A percentile compares a stretch with the other conserved stretches of the same genome.
Conservation (phyloP, 2,113 vertebrate genomes). For the Cheirogaleus medius region DNA sequence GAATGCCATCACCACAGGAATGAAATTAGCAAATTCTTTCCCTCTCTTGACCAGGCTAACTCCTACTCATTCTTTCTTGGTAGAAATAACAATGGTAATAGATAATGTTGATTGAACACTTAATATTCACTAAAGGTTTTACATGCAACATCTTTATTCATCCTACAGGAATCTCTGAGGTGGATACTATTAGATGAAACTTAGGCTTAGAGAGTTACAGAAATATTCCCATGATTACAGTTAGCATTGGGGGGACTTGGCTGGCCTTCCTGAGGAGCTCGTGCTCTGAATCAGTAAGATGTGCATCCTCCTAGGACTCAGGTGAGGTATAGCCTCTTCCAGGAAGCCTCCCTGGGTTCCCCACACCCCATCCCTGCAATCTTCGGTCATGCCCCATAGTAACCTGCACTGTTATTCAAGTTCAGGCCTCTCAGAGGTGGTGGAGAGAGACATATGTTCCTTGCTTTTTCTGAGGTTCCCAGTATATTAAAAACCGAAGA, state of each 20-base stretch:
- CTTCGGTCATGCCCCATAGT: neutral
- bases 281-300: neutral
- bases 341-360: neutral
- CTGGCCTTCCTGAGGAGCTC: neutral
- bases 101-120: neutral
- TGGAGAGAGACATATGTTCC: neutral
- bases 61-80: neutral
- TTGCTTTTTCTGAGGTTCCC: neutral
- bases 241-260: neutral
- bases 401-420: neutral
- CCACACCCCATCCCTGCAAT: neutral
- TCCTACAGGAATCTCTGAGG: neutral
- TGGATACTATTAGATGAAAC: neutral
- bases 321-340: neutral
- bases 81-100: neutral
- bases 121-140: neutral
- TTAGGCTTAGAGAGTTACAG: neutral
- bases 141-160: neutral
- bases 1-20: neutral
- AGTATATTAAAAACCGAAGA: neutral
- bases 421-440: neutral
- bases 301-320: neutral
- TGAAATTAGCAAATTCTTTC: slow-evolving; percentile 6
- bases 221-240: neutral
- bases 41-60: neutral